Base-by-base conservation (phyloP, 2,888 invertebrate genomes). In the Heliconius ethilla region DNA sequence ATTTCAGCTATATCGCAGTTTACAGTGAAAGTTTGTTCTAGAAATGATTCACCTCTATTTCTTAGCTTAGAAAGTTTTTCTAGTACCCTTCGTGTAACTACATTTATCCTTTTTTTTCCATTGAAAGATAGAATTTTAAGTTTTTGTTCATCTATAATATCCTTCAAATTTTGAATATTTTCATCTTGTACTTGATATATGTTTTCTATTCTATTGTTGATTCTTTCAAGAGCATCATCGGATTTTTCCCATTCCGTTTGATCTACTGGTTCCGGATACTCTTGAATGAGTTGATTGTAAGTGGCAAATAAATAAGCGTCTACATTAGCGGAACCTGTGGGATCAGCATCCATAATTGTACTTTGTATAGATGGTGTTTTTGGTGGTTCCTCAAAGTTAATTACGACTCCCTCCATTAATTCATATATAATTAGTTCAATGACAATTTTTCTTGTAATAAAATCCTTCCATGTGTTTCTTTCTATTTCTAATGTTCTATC, bases 1-100 rank as follows among this genome's bases (percentile, higher is more conserved):
- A 90, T 89, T 83, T 96, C 95, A 9, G 96, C 96, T 25, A 94
- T 89, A 81, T 95, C 95, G 22, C 89, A 81, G 75, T 91, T 90
- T 3, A 96, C 86, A 51, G 95, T 89, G 84, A 94, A 95, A 7
- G 95, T 95, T 86, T 95, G 92, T 86, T 96, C 96, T 78, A 96
- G 94, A 81, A 95, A 87, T 0, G 96, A 95, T 77, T 88, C 83
- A 78, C 89, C 91, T 82, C 95, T 89, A 82, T 91, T 91, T 84
- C 94, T 92, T 27, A 94, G 83, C 69, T 79, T 80, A 7, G 86
- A 83, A 73, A 94, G 80, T 81, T 89, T 88, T 3, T 83, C 85
- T 78, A 93, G 84, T 74, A 86, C 82, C 75, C 81, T 75, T 81
- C 89, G 88, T 10, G 85, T 78, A 65, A 92, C 86, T 87, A 92